Evolutionary conservation across 2,888 invertebrate genomes (phyloP), one percentile per base, ranked within the genome.

Genomic region (Meiosimyza decipiens): DNA sequence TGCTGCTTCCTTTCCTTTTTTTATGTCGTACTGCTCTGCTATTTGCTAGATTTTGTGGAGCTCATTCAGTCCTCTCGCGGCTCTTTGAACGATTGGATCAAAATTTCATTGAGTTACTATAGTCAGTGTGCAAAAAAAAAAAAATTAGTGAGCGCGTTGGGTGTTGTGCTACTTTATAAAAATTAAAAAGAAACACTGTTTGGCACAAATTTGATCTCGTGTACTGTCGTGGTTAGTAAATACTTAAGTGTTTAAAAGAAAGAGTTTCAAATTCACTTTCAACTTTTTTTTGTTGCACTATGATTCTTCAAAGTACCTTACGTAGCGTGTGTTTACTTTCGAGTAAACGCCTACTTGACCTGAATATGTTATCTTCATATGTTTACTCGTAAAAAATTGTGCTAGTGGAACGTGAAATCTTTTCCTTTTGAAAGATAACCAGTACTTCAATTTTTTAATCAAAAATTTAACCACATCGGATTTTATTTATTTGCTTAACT

Each of bases 1-100:
- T 40, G 40, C 40, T 40, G 9, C 9, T 5, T 12, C 13, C 13
- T 57, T 57, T 57, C 1, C 16, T 55, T n/a, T 55, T 55, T 55
- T 18, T 57, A 18, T 57, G 18, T 28, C 13, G 11, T 57, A 18
- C 12, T 28, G 4, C 57, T 18, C 16, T 55, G 22, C 28, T 22
- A 12, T 57, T 28, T 22, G 22, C 57, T 57, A 57, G 57, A 6
- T 28, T 22, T 57, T 11, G 12, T 28, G 12, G 18, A 57, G 13
- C 18, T 57, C 11, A 60, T 76, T 77, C 71, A 77, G 77, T 77
- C 73, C 68, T 71, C 71, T 75, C 72, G 74, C 9, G 73, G 73
- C 71, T 33, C 68, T 76, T 71, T 55, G 66, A 77, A 74, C 72
- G 74, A 72, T 66, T 64, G 76, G 76, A 76, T 72, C 73, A 28